Evolutionary conservation across 2,113 vertebrate species (phyloP).

Genomic region (Dasyurus viverrinus): DNA sequence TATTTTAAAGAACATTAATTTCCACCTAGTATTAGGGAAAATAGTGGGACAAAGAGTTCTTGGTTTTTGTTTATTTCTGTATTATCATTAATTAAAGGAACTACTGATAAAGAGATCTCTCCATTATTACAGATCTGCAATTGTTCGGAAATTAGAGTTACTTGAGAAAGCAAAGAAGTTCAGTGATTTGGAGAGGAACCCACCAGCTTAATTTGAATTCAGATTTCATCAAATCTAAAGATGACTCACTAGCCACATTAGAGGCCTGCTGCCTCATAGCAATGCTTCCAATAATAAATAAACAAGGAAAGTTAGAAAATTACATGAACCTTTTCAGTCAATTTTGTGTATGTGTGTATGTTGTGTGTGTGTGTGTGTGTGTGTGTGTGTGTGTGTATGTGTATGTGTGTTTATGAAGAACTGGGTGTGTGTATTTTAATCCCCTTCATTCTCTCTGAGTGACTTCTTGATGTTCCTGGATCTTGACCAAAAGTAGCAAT

Average conservation of each 20-base stretch:
- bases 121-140: not conserved
- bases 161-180: not conserved
- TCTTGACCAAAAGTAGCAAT: not conserved
- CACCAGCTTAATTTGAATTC: not conserved
- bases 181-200: not conserved
- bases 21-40: not conserved
- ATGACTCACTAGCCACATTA: not conserved
- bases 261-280: not conserved
- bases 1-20: not conserved
- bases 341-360: too few species aligned
- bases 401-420: not conserved
- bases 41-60: not conserved
- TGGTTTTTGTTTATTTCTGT: not conserved
- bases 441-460: not conserved
- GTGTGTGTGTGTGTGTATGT: too few species aligned
- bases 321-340: not conserved
- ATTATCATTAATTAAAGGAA: not conserved
- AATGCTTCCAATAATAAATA: not conserved
- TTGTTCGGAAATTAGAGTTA: not conserved
- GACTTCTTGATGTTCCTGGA: not conserved
- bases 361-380: too few species aligned
- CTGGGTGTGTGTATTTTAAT: not conserved
- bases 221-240: not conserved
- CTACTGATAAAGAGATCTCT: not conserved
- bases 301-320: not conserved